phyloP scores from a whole-genome alignment of 2,113 vertebrate genomes.

The Paradisaea rubra region DNA sequence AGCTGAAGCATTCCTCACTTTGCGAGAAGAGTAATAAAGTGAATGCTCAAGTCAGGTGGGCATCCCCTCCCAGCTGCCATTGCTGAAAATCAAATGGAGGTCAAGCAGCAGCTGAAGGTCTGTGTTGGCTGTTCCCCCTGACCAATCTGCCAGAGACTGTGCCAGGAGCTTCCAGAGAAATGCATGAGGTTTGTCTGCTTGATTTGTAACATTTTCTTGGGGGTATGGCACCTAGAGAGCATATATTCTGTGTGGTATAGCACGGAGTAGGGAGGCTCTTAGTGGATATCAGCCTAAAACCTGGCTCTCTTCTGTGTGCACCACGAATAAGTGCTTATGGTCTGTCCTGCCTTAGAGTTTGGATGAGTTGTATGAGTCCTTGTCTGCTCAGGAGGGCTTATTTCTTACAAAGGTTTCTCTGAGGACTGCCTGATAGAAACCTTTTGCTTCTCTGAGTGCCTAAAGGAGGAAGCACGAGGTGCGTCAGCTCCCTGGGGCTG shows the following conservation, averaged over 20 bases:
- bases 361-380: neutral
- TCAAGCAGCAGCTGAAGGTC: neutral
- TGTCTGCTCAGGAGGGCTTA: neutral
- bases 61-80: neutral
- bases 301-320: neutral
- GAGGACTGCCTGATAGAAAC: neutral
- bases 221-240: rapidly evolving
- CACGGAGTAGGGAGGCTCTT: rapidly evolving
- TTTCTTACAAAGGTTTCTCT: neutral
- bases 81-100: neutral
- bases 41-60: neutral
- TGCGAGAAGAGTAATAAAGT: neutral
- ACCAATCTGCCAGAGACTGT: neutral
- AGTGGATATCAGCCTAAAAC: neutral
- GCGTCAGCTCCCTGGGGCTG: neutral
- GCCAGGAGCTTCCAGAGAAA: neutral
- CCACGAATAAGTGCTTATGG: neutral
- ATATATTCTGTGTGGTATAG: neutral
- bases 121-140: neutral
- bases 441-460: neutral
- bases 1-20: neutral
- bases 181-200: neutral
- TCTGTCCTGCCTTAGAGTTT: neutral
- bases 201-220: neutral
- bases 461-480: neutral